Evolutionary conservation across 2,113 vertebrate genomes (phyloP).

Genomic region (Girardinichthys multiradiatus): DNA sequence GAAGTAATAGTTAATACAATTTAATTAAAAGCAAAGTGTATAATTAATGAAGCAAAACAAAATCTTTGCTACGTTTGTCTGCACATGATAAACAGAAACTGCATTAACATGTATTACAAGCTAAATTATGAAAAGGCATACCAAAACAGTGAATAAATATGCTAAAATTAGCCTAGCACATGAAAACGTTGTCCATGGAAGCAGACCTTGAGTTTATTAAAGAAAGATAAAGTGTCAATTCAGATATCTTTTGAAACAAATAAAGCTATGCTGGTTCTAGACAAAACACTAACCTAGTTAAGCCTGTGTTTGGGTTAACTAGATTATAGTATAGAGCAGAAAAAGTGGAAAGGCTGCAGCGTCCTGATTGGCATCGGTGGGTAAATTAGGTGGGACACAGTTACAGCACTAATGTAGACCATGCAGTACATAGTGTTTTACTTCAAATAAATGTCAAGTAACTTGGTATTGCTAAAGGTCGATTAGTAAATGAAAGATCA

Average conservation of each 20-base stretch:
- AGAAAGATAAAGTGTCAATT: neutral
- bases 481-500: neutral
- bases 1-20: neutral
- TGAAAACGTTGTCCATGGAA: neutral
- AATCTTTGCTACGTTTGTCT: neutral
- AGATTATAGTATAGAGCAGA: neutral
- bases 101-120: neutral
- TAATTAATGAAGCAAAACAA: neutral
- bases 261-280: neutral
- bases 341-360: neutral
- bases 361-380: neutral
- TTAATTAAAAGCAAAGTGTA: neutral
- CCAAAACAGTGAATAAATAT: neutral
- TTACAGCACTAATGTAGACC: too few species aligned
- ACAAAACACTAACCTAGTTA: neutral
- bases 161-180: neutral
- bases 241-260: neutral
- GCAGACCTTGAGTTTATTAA: too few species aligned
- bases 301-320: too few species aligned
- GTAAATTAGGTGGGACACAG: neutral
- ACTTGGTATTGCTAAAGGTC: too few species aligned
- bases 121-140: too few species aligned
- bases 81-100: neutral
- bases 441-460: neutral
- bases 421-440: neutral